A percentile compares a stretch with the other conserved stretches of the same genome.
phyloP scores from a whole-genome alignment of 2,888 invertebrate species.

The Phengaris arion region DNA sequence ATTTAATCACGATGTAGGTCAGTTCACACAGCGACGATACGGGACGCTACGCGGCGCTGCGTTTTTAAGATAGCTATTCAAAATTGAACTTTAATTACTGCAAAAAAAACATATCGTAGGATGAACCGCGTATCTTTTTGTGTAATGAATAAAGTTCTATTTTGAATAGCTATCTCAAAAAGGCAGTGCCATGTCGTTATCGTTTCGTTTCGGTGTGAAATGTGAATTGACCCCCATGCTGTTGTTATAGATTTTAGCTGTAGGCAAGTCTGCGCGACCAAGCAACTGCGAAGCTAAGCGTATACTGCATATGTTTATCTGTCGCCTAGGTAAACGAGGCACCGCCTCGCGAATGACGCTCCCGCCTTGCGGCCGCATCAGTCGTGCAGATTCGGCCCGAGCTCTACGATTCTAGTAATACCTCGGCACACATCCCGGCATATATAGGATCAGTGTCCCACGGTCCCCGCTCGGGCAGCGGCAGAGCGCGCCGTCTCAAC shows the following conservation, averaged over 20 bases:
- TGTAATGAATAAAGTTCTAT: too few species aligned
- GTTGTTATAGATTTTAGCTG: not conserved
- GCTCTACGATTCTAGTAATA: constrained; percentile 56
- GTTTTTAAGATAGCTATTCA: too few species aligned
- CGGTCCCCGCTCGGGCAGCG: constrained; percentile 89
- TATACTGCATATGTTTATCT: not conserved
- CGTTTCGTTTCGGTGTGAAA: too few species aligned
- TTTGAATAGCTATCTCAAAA: too few species aligned
- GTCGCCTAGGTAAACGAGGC: not conserved
- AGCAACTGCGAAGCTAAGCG: not conserved
- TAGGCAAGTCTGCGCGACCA: not conserved
- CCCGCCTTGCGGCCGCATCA: not conserved
- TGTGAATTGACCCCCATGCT: too few species aligned
- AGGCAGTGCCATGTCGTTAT: too few species aligned
- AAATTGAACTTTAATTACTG: too few species aligned
- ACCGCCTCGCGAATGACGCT: not conserved
- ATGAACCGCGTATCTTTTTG: too few species aligned
- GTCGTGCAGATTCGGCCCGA: not conserved
- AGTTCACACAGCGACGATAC: too few species aligned
- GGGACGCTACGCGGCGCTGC: too few species aligned
- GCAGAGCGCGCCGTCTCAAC: constrained; percentile 90
- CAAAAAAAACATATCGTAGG: too few species aligned
- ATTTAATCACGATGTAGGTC: too few species aligned
- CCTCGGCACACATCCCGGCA: constrained; percentile 91
- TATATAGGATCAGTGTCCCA: constrained; percentile 92